A percentile compares a stretch with the other conserved stretches of the same genome.
phyloP scores from a whole-genome alignment of 2,797 vertebrate species.

The Tadarida brasiliensis region DNA sequence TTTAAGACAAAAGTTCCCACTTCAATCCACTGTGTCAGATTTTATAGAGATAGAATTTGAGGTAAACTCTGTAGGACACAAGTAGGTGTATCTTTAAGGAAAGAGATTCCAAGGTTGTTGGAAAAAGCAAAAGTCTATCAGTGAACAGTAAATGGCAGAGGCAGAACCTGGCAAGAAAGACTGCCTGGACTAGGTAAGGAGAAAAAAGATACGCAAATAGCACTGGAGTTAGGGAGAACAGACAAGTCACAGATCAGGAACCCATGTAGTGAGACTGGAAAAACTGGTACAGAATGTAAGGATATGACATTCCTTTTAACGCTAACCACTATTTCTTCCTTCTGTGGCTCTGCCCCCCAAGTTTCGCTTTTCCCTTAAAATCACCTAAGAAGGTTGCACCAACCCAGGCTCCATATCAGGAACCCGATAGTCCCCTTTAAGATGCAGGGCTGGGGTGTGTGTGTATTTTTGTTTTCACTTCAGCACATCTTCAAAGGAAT shows the following conservation, averaged over 20 bases:
- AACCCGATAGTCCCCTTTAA: not conserved
- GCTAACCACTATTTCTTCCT: not conserved
- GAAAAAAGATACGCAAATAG: not conserved
- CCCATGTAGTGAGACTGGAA: not conserved
- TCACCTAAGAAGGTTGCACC: not conserved
- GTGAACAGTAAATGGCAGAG: constrained; percentile 23
- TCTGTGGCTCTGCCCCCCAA: not conserved
- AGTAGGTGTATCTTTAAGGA: not conserved
- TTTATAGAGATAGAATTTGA: constrained; percentile 22
- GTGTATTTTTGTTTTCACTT: not conserved
- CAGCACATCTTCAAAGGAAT: not conserved
- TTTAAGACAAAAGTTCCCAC: constrained; percentile 33
- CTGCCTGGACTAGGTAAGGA: not conserved
- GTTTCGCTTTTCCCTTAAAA: constrained; percentile 1
- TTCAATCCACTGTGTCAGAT: not conserved
- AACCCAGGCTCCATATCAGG: not conserved
- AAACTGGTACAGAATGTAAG: not conserved
- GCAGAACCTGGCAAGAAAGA: not conserved
- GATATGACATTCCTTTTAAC: constrained; percentile 16
- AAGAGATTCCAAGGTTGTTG: not conserved
- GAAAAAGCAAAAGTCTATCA: constrained; percentile 28
- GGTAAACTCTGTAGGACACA: constrained; percentile 4
- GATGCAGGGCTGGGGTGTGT: not conserved
- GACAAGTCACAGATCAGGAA: not conserved
- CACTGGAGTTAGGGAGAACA: constrained; percentile 8